phyloP scores from a whole-genome alignment of 2,797 vertebrate genomes.

The Oophaga sylvatica region DNA sequence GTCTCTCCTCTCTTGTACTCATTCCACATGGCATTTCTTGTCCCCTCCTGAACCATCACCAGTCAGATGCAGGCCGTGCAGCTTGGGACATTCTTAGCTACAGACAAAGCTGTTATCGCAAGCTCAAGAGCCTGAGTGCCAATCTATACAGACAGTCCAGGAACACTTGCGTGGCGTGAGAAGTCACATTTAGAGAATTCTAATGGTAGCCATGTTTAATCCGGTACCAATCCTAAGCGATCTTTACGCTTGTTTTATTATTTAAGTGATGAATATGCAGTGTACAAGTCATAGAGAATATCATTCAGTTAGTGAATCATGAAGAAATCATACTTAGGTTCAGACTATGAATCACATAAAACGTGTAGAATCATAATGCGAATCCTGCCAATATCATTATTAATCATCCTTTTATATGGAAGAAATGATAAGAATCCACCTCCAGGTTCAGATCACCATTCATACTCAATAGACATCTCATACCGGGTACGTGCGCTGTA shows the following conservation, averaged over 20 bases:
- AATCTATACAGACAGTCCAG: constrained; percentile 23
- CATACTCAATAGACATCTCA: neutral
- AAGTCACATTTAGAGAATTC: constrained; percentile 1
- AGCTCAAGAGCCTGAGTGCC: constrained; percentile 24
- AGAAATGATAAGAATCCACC: neutral
- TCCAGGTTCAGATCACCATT: neutral
- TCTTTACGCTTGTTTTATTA: neutral
- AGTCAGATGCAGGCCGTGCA: constrained; percentile 25
- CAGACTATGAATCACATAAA: constrained; percentile 7
- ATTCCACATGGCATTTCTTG: constrained; percentile 13
- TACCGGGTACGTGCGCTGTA: neutral
- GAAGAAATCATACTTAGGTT: neutral
- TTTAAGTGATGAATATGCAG: no score
- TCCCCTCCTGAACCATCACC: constrained; percentile 8
- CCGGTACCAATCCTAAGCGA: neutral
- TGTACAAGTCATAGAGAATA: neutral
- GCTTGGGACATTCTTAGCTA: constrained; percentile 19
- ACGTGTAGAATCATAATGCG: constrained; percentile 9
- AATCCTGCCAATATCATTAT: neutral
- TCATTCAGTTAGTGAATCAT: constrained; percentile 5
- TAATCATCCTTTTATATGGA: neutral
- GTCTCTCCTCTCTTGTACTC: neutral
- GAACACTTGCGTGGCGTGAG: constrained; percentile 1
- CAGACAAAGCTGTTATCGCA: constrained; percentile 28
- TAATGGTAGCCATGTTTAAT: neutral